A percentile compares a stretch with the other conserved stretches of the same genome.
phyloP scores from a whole-genome alignment of 2,888 invertebrate species.

The Nymphalis urticae region DNA sequence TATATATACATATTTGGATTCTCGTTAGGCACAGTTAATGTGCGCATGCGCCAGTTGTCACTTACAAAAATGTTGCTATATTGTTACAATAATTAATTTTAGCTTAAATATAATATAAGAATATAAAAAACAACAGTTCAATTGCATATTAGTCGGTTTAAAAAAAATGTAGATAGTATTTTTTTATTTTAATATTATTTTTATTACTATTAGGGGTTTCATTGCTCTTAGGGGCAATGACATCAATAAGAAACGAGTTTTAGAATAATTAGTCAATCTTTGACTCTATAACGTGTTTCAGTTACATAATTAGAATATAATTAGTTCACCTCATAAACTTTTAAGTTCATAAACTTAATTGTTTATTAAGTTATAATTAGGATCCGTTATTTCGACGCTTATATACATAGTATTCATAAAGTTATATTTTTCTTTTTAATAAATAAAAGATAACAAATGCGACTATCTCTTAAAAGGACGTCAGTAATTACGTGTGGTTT shows the following conservation, averaged over 20 bases:
- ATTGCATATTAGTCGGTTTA: no score
- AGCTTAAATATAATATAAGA: background rate
- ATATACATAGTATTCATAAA: background rate
- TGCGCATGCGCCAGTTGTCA: slow-evolving; percentile 2
- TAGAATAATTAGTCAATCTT: background rate
- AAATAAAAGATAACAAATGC: background rate
- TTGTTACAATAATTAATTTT: background rate
- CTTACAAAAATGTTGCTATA: background rate
- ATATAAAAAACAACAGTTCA: no score
- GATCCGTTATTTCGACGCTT: background rate
- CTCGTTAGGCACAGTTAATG: slow-evolving; percentile 21
- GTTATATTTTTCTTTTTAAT: background rate
- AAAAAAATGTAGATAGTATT: no score
- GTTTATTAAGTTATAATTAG: background rate
- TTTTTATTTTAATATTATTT: no score
- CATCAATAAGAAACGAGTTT: background rate
- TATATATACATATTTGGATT: slow-evolving; percentile 14
- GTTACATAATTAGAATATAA: slow-evolving; percentile 1
- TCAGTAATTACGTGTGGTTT: slow-evolving; percentile 21
- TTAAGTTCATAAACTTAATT: background rate
- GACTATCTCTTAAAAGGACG: slow-evolving; percentile 2
- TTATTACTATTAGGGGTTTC: no score
- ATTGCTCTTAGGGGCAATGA: background rate
- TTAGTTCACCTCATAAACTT: background rate
- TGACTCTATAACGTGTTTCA: background rate